Evolutionary conservation across 2,113 vertebrate species (phyloP), one percentile per base, ranked within the genome.

Genomic region (Panthera tigris): DNA sequence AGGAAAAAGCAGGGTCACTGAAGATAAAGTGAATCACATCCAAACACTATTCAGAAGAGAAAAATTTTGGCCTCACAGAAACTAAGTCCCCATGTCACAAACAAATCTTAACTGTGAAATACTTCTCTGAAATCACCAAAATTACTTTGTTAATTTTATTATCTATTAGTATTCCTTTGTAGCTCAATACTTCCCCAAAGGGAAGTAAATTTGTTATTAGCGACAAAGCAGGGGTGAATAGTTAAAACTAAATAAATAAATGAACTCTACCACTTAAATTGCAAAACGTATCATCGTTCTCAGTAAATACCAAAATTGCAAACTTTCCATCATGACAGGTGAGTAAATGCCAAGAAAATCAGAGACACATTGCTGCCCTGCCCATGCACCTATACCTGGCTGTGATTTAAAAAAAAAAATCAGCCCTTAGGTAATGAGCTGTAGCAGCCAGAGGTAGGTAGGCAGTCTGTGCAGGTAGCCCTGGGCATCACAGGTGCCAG

Each of bases 1-100:
- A 97, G 92, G 89, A 95, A 97, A 96, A 97, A 88, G 79, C 19
- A n/a, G 63, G 89, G 74, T 95, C 74, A 90, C 31, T 87, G 50
- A 41, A 92, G 93, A 96, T 92, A 74, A 93, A 61, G 55, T 48
- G 91, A 94, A 97, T 79, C 96, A 50, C 33, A 92, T 90, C 55
- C 94, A 95, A 96, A 80, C 57, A 84, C 63, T 65, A 85, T 61
- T 94, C 91, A 95, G 74, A 81, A 27, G 55, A 83, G 80, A 94
- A 96, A 94, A 93, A 89, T 86, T 50, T 74, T 86, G 92, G 90
- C 95, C 76, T 18, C 71, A 76, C 27, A 57, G 41, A 96, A 94
- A 90, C 31, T 84, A 78, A 45, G 69, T 91, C 91, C 90, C 39
- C 69, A 84, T 88, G 63, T 94, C 65, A 86, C 57, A 41, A 94